Conservation (phyloP, 2,888 invertebrate genomes). For the Amiota communis region DNA sequence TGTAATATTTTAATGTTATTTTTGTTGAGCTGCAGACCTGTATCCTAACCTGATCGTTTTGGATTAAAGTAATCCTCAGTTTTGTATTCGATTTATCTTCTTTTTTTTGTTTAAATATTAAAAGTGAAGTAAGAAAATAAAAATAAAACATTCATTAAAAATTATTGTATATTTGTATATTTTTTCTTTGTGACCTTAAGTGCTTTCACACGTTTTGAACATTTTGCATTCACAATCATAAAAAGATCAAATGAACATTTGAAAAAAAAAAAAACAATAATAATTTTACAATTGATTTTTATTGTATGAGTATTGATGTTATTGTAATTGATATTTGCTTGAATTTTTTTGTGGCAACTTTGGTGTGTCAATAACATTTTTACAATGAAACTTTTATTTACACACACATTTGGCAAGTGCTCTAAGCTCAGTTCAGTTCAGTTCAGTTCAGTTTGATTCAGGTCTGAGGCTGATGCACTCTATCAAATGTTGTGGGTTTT, state of each 20-base stretch:
- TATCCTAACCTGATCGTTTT: too few species aligned
- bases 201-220: constrained; percentile 21
- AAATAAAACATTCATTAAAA: background rate
- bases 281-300: background rate
- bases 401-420: background rate
- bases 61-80: too few species aligned
- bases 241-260: background rate
- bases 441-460: too few species aligned
- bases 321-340: too few species aligned
- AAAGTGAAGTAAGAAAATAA: constrained; percentile 9
- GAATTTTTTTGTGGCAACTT: too few species aligned
- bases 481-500: too few species aligned
- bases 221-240: background rate
- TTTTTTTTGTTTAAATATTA: background rate
- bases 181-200: constrained; percentile 8
- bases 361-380: constrained; percentile 10
- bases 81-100: too few species aligned
- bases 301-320: too few species aligned
- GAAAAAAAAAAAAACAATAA: background rate
- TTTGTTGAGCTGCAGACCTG: too few species aligned
- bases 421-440: too few species aligned
- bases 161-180: background rate
- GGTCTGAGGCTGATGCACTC: too few species aligned
- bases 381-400: constrained; percentile 9
- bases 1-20: too few species aligned